A percentile compares a stretch with the other conserved stretches of the same genome.
Evolutionary conservation across 2,888 invertebrate genomes (phyloP).

Genomic region (Cephus pulcher): DNA sequence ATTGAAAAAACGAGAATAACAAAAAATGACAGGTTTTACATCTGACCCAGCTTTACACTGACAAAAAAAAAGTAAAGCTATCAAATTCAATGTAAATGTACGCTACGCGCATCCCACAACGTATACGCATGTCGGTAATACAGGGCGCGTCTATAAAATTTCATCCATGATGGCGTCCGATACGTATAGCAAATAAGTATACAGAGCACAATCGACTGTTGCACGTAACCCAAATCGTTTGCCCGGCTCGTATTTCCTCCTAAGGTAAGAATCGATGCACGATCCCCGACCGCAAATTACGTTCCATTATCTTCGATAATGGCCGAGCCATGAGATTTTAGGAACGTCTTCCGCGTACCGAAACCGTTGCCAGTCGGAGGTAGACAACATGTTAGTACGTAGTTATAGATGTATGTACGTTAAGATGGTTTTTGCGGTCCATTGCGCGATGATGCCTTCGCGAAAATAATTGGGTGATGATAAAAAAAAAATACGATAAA

Average conservation of each 20-base stretch:
- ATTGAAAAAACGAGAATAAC: neutral
- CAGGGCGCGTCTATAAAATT: neutral
- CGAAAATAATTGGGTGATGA: neutral
- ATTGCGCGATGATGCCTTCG: neutral
- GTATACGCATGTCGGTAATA: neutral
- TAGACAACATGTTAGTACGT: neutral
- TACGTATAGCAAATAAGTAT: neutral
- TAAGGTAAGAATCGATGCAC: slow-evolving; percentile 37
- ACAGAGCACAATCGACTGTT: neutral
- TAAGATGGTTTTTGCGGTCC: neutral
- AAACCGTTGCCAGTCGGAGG: neutral
- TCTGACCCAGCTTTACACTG: neutral
- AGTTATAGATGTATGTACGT: neutral
- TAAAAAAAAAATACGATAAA: neutral
- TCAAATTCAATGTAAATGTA: neutral
- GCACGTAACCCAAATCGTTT: neutral
- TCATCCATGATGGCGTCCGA: neutral
- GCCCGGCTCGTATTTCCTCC: slow-evolving; percentile 2
- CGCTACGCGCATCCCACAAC: neutral
- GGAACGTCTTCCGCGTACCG: slow-evolving; percentile 23
- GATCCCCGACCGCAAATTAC: slow-evolving; percentile 52
- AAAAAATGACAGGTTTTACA: neutral
- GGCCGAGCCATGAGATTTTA: slow-evolving; percentile 27
- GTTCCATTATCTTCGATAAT: slow-evolving; percentile 51
- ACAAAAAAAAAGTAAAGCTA: neutral